A percentile compares a stretch with the other conserved stretches of the same genome.
phyloP scores from a whole-genome alignment of 2,888 invertebrate genomes.

The Tiliacea citrago region DNA sequence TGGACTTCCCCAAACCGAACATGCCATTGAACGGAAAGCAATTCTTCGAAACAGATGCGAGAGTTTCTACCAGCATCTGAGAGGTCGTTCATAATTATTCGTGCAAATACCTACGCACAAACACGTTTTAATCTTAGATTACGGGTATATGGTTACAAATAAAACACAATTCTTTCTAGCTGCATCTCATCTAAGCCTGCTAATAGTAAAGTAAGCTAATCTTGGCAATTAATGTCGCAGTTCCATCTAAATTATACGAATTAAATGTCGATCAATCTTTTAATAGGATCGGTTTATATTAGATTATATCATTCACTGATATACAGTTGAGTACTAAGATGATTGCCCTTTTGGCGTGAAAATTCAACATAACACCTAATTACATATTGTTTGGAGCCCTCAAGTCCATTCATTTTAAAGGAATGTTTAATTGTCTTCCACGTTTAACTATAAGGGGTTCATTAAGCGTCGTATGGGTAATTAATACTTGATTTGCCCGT shows the following conservation, averaged over 20 bases:
- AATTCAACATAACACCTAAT: background rate
- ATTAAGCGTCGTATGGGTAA: slow-evolving; percentile 83
- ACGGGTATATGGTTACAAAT: background rate
- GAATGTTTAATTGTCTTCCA: slow-evolving; percentile 51
- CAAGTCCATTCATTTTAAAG: slow-evolving; percentile 45
- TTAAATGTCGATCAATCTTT: background rate
- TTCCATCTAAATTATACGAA: background rate
- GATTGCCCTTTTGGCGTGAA: background rate
- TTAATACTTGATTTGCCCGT: slow-evolving; percentile 88
- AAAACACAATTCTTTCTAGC: background rate
- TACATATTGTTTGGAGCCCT: background rate
- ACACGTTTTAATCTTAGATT: slow-evolving; percentile 12
- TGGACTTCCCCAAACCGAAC: slow-evolving; percentile 74
- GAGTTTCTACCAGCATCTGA: slow-evolving; percentile 76
- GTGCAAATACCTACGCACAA: slow-evolving; percentile 49
- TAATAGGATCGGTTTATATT: background rate
- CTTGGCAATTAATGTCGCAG: background rate
- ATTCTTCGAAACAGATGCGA: slow-evolving; percentile 83
- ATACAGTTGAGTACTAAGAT: background rate
- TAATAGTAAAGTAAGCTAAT: too few relatives aligned
- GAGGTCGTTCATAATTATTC: slow-evolving; percentile 69
- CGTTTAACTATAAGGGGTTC: slow-evolving; percentile 75
- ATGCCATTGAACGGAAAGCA: slow-evolving; percentile 80
- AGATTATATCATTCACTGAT: background rate
- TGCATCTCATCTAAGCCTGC: slow-evolving; percentile 4